Conservation (phyloP, 2,888 invertebrate species). For the Homarus gammarus region DNA sequence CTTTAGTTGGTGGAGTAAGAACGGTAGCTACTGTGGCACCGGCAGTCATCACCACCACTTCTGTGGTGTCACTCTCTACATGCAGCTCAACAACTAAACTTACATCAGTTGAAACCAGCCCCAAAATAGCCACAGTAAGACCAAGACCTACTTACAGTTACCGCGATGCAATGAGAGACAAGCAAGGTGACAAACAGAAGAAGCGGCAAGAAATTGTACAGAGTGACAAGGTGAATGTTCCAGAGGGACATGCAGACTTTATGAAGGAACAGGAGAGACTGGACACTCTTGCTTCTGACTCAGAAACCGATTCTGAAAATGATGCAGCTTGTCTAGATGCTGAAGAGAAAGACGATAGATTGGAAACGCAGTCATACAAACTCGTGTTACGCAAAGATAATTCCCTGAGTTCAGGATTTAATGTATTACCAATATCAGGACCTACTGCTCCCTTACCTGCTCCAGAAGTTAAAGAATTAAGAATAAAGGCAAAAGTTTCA, state of each 20-base stretch:
- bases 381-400: constrained; percentile 69
- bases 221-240: not conserved
- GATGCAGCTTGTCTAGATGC: constrained; percentile 42
- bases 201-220: constrained; percentile 64
- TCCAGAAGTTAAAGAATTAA: constrained; percentile 75
- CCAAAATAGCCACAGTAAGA: constrained; percentile 62
- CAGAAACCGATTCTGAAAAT: constrained; percentile 63
- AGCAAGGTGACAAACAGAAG: constrained; percentile 63
- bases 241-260: constrained; percentile 37
- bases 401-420: constrained; percentile 62
- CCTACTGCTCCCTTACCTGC: constrained; percentile 61
- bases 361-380: constrained; percentile 73
- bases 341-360: constrained; percentile 65
- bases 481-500: constrained; percentile 76
- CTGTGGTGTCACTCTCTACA: constrained; percentile 76
- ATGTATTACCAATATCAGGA: constrained; percentile 74
- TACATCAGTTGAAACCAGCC: constrained; percentile 67
- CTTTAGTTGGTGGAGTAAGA: constrained; percentile 60
- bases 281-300: constrained; percentile 35
- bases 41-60: constrained; percentile 71
- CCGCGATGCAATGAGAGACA: constrained; percentile 75
- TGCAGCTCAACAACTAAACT: constrained; percentile 77
- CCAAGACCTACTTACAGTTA: constrained; percentile 76
- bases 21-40: constrained; percentile 76
- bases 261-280: constrained; percentile 41